Evolutionary conservation across 2,888 invertebrate genomes (phyloP), one percentile per base, ranked within the genome.

Genomic region (Drosophila cognata): DNA sequence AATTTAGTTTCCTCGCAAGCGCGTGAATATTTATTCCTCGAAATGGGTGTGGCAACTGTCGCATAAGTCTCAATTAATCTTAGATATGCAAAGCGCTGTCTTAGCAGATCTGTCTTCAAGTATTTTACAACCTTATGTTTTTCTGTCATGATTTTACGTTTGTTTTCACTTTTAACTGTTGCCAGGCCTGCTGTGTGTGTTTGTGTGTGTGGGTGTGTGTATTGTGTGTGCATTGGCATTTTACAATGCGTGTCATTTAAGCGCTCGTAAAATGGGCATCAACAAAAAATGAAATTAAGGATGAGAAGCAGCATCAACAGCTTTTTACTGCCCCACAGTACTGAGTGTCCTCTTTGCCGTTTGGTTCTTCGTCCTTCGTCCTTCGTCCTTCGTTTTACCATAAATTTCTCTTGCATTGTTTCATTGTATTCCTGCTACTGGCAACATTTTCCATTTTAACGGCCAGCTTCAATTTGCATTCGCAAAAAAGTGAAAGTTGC

Each of bases 241-340:
- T 79, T 79, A 67, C 63, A 77, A 79, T 74, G 75, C 75, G 63
- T 79, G 64, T 70, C 67, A 80, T 76, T 79, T 79, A 69, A 80
- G 77, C 38, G 81, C 72, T 80, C 80, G 77, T 80, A 76, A 76
- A 79, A 76, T 43, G 56, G 46, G 25, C 46, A 46, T 59, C 75
- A 67, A 74, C 62, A 58, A 36, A 70, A 65, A 60, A 55, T 11
- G 11, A 13, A 46, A 25, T 46, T 46, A 8, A 46, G 11, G 25
- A 4, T 11, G 21, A 13, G 43, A 21, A 33, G 33, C n/a, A 35
- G 10, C 35, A 18, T 4, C 2, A 35, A 41, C 36, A 68, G 60
- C 51, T 70, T 68, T 76, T 79, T 60, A 76, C 65, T 71, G 77
- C 61, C 46, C 61, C 65, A 52, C 62, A 57, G 58, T 57, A 21